phyloP scores from a whole-genome alignment of 2,797 vertebrate species.

The Chromobotia macracanthus region DNA sequence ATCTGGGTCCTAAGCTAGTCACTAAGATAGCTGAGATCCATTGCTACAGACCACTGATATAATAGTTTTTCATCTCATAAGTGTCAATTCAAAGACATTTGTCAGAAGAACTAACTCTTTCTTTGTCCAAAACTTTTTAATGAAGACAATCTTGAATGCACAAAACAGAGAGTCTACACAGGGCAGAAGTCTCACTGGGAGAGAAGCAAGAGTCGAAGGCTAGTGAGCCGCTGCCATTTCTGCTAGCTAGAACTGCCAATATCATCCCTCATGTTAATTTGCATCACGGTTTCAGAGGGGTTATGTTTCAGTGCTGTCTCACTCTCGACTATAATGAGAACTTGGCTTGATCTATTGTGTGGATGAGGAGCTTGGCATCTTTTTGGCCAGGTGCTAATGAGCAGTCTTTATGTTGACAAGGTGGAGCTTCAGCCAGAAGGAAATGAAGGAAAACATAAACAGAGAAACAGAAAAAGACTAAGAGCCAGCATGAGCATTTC shows the following conservation, averaged over 20 bases:
- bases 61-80: not conserved
- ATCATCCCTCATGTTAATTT: not conserved
- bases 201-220: not conserved
- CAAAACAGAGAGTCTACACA: not conserved
- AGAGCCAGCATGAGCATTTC: not conserved
- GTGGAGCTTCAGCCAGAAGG: not conserved
- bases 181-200: not conserved
- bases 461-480: too few species aligned
- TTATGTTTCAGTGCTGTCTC: not conserved
- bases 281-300: not conserved
- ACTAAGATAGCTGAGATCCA: too few species aligned
- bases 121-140: not conserved
- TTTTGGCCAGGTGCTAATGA: slow-evolving; percentile 27
- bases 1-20: too few species aligned
- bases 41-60: not conserved
- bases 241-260: not conserved
- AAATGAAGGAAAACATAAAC: not conserved
- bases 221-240: not conserved
- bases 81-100: not conserved
- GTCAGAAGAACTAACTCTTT: not conserved
- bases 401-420: not conserved
- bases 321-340: slow-evolving; percentile 3
- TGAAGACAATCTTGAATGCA: not conserved
- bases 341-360: not conserved
- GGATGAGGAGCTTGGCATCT: slow-evolving; percentile 14